Evolutionary conservation across 2,113 vertebrate genomes (phyloP).

Genomic region (Hirundichthys speculiger): DNA sequence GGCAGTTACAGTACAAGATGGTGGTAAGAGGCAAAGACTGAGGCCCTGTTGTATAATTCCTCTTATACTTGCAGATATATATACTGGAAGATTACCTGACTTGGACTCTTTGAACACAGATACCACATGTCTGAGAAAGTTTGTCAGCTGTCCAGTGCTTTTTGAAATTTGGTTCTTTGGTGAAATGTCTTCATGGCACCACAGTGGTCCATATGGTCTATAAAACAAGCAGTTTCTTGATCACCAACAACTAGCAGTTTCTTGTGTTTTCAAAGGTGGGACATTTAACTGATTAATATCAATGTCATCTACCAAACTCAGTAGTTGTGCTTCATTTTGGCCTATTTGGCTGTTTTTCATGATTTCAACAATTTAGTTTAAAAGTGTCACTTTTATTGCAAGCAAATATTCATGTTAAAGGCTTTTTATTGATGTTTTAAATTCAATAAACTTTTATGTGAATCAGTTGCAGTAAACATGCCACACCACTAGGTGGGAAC

Average conservation of each 20-base stretch:
- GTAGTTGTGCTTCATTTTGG: no score
- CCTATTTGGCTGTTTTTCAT: no score
- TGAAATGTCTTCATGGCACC: constrained; percentile 98
- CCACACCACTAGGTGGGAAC: constrained; percentile 62
- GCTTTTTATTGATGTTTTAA: no score
- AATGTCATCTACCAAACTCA: no score
- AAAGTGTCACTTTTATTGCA: no score
- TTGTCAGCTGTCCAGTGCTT: constrained; percentile 92
- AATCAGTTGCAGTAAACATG: constrained; percentile 21
- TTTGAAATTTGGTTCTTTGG: constrained; percentile 95
- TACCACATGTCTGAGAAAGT: constrained; percentile 92
- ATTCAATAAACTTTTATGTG: neutral
- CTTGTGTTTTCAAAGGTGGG: no score
- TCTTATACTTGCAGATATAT: neutral
- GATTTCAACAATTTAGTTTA: no score
- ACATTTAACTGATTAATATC: no score
- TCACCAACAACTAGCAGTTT: constrained; percentile 2
- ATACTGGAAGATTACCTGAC: constrained; percentile 83
- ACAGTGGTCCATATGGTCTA: constrained; percentile 93
- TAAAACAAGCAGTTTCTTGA: constrained; percentile 51
- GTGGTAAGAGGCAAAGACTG: neutral
- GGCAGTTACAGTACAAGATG: neutral
- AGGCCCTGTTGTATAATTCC: neutral
- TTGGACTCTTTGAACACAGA: constrained; percentile 97
- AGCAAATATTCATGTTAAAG: no score